Evolutionary conservation across 2,797 vertebrate species (phyloP).

Genomic region (Myripristis jacobus): DNA sequence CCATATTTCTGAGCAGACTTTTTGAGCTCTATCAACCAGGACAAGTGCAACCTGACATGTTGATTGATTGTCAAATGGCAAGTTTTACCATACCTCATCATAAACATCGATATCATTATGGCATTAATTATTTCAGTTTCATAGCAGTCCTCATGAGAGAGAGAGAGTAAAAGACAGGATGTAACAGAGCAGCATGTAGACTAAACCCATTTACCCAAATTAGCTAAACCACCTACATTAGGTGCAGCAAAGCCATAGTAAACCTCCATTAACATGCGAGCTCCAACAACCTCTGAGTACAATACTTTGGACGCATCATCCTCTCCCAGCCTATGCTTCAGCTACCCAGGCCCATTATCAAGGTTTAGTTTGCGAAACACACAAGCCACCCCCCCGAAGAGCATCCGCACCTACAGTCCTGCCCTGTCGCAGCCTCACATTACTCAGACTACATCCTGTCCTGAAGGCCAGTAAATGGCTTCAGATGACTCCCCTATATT

Average conservation of each 20-base stretch:
- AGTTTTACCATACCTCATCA: too few species aligned
- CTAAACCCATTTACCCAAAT: background rate
- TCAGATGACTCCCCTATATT: slow-evolving; percentile 28
- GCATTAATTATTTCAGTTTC: too few species aligned
- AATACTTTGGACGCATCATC: slow-evolving; percentile 18
- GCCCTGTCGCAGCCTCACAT: slow-evolving; percentile 10
- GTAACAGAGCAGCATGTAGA: background rate
- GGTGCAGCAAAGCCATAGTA: background rate
- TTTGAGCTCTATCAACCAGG: too few species aligned
- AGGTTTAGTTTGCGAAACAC: slow-evolving; percentile 4
- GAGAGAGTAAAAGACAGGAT: background rate
- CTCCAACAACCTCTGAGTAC: slow-evolving; percentile 7
- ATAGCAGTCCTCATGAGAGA: too few species aligned
- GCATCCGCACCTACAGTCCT: slow-evolving; percentile 30
- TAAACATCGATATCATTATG: too few species aligned
- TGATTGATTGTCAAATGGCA: too few species aligned
- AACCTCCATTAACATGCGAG: slow-evolving; percentile 10
- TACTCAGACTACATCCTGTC: slow-evolving; percentile 24
- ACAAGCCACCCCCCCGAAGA: slow-evolving; percentile 22
- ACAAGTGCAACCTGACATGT: too few species aligned
- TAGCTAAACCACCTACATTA: background rate
- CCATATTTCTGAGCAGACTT: too few species aligned
- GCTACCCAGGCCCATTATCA: slow-evolving; percentile 12
- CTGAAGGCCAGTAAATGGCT: slow-evolving; percentile 43
- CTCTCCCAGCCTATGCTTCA: slow-evolving; percentile 37